A percentile compares a stretch with the other conserved stretches of the same genome.
Conservation (phyloP, 2,888 invertebrate genomes). For the Apodemia duryi region DNA sequence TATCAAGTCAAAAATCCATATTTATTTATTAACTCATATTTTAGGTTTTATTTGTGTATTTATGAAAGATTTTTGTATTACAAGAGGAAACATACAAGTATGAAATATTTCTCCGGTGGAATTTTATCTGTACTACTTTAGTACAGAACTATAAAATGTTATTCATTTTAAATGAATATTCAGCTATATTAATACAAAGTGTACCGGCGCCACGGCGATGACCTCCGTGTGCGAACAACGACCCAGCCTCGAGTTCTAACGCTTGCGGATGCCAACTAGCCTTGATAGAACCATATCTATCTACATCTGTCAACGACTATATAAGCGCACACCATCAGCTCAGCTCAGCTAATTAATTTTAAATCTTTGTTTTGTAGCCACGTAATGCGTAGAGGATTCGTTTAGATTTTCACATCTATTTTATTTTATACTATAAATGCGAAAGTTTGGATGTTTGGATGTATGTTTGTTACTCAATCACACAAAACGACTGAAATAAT, state of each 20-base stretch:
- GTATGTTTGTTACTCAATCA: no score
- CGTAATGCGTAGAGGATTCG: background rate
- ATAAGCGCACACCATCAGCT: background rate
- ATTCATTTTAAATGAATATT: slow-evolving; percentile 14
- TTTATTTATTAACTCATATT: no score
- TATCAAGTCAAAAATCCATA: no score
- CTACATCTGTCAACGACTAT: slow-evolving; percentile 17
- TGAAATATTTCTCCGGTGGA: slow-evolving; percentile 3
- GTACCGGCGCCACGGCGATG: slow-evolving; percentile 54
- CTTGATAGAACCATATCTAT: slow-evolving; percentile 25
- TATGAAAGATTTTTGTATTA: background rate
- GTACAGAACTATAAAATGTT: background rate
- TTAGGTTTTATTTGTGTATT: background rate
- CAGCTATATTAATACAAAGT: slow-evolving; percentile 13
- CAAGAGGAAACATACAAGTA: background rate
- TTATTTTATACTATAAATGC: no score
- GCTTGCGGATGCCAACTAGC: slow-evolving; percentile 30
- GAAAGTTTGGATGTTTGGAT: no score
- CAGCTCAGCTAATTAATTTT: background rate
- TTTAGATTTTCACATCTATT: no score
- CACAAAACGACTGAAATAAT: no score
- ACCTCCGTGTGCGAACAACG: slow-evolving; percentile 68
- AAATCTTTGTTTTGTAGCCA: background rate
- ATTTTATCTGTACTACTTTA: slow-evolving; percentile 8
- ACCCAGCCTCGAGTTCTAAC: slow-evolving; percentile 42